These are phyloP conservation scores for Esperia sulphurella DNA, from an alignment of 2,888 invertebrate genomes.

Conservation along the genomic window DNA sequence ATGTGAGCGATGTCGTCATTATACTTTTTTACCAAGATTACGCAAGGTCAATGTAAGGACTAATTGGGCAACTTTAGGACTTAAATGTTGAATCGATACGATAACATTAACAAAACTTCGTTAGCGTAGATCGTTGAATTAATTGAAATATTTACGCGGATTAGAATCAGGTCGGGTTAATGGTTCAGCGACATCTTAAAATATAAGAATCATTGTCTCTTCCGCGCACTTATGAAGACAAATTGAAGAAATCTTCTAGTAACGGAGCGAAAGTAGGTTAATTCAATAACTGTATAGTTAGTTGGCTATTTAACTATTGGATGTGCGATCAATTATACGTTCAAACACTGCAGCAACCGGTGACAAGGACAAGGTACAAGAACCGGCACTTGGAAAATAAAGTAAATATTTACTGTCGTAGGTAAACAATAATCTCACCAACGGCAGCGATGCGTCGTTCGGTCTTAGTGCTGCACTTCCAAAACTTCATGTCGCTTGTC, in stretches of 20 bases:
- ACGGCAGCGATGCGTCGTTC: constrained; percentile 43
- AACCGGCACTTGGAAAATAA: too few species aligned
- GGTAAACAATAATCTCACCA: constrained; percentile 35
- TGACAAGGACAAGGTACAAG: too few species aligned
- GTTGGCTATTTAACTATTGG: constrained; percentile 3
- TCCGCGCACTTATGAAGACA: constrained; percentile 33
- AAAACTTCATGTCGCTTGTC: constrained; percentile 61
- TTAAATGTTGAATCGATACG: too few species aligned
- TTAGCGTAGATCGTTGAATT: too few species aligned
- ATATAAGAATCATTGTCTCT: constrained; percentile 17
- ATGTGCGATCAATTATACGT: constrained; percentile 1
- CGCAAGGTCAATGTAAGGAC: too few species aligned
- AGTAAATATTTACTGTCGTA: too few species aligned
- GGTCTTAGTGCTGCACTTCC: constrained; percentile 62
- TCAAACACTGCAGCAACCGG: not conserved
- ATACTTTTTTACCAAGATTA: too few species aligned
- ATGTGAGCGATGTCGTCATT: too few species aligned
- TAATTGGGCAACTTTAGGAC: too few species aligned
- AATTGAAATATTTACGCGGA: too few species aligned
- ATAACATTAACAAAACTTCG: too few species aligned
- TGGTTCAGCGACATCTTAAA: constrained; percentile 23
- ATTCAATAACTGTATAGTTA: constrained; percentile 23
- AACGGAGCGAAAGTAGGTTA: constrained; percentile 30
- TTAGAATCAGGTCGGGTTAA: constrained; percentile 14
- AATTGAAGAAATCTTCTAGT: constrained; percentile 34